Conservation (phyloP, 1,140 invertebrate genomes). For the Zophobas morio region DNA sequence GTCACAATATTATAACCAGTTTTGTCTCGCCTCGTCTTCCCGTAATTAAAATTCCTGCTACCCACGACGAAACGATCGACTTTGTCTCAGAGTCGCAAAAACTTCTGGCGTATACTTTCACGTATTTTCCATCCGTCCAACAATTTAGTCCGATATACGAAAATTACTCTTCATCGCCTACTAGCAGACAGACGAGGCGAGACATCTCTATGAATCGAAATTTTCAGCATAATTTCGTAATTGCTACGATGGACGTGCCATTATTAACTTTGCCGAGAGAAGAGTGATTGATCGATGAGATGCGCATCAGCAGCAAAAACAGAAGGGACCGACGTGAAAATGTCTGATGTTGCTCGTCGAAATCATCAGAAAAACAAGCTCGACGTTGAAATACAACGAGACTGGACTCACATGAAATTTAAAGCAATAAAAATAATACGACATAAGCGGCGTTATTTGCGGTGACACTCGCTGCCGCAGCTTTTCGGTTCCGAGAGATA, state of each 20-base stretch:
- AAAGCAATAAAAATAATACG: no score
- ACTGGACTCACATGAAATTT: background rate
- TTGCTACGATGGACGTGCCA: slow-evolving; percentile 19
- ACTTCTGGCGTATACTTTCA: no score
- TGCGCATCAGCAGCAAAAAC: slow-evolving; percentile 21
- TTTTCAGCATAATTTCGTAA: slow-evolving; percentile 1
- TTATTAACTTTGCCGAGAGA: slow-evolving; percentile 5
- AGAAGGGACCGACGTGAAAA: slow-evolving; percentile 4
- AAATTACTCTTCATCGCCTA: no score
- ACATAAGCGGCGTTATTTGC: background rate
- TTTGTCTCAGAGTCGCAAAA: no score
- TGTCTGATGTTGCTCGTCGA: background rate
- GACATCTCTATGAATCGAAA: background rate
- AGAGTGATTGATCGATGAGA: slow-evolving; percentile 37
- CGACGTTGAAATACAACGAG: background rate
- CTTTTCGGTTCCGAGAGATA: background rate
- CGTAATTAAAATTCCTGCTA: no score
- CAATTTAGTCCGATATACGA: no score
- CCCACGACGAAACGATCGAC: no score
- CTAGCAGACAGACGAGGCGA: no score
- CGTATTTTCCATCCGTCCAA: no score
- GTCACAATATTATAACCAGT: no score
- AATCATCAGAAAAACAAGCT: slow-evolving; percentile 17
- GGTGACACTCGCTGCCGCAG: background rate
- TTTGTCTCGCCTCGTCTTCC: no score